Base-by-base conservation (phyloP, 2,797 vertebrate genomes). In the Amblyopsis hoosieri region DNA sequence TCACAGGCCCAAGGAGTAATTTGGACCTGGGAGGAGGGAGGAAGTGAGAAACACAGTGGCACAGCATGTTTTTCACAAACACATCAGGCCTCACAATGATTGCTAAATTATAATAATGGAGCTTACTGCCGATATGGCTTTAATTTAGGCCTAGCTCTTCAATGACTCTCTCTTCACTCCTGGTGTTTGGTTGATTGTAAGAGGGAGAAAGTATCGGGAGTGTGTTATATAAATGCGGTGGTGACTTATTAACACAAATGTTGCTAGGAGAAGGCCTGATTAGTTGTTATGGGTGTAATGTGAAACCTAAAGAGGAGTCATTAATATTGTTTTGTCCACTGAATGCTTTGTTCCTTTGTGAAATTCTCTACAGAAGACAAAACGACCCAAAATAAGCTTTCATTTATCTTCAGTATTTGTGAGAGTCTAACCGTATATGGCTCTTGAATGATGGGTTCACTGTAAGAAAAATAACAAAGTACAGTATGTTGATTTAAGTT, bases 71-170 rank as follows among this genome's bases (percentile, higher is more conserved):
- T 65, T 79, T 75, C 75, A 59, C 60, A 66, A 69, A 71, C 80
- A 82, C 79, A 73, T 72, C 80, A 87, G 29, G 54, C 84, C 86
- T 84, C 75, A 73, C 75, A 77, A 66, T 87, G 83, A 90, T 86
- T 81, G 86, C 76, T 79, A 89, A 88, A 90, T 87, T 78, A 79
- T 78, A 83, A 86, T 79, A 78, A 85, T 72, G 75, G 68, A 85
- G 54, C 58, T 79, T 62, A 54, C 12, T 0, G 47, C 46, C 74
- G 69, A 76, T 72, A 71, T 60, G 79, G 72, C 61, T 59, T 42
- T 42, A 42, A 42, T 42, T 42, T 42, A 42, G 4, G 6, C 6
- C 37, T 42, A 9, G 37, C 37, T 7, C 37, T 42, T 42, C 6
- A 8, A 42, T 9, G 37, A 42, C 37, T 23, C 23, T 23, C 23